Base-by-base conservation (phyloP, 2,888 invertebrate genomes). In the Pseudeuparius sepicola region DNA sequence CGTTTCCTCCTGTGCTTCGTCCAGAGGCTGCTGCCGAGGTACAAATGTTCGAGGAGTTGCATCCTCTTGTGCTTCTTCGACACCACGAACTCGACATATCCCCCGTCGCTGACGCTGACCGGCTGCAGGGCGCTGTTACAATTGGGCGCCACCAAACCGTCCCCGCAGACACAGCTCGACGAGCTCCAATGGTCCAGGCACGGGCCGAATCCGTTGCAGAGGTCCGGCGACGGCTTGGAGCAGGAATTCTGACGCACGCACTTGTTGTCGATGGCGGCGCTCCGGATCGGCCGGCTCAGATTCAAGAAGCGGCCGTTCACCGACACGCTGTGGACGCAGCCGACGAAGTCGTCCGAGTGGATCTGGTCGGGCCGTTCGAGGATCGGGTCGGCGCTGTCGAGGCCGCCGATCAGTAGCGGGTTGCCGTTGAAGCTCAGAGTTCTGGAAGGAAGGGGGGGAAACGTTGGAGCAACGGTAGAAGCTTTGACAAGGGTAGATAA, bases 341-440 rank as follows among this genome's bases (percentile, higher is more conserved):
- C 96, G 10, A 93, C 80, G 40, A 96, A 78, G 57, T 94, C 93
- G 55, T 93, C 92, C 0, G 90, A 81, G 51, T 82, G 82, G 23
- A 94, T 76, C 63, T 93, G 92, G 0, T 88, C 89, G 0, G 87
- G 87, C 26, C 90, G 73, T 57, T 90, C 88, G 14, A 92, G 62
- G 1, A 92, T 78, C 9, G 89, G 85, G 61, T 88, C 87, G 1
- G 90, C 85, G 45, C 78, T 78, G 27, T 75, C 68, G 18, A 94
- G 65, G 4, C 94, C 94, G 13, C 93, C 93, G 44, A 94, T 71
- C 27, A 84, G 70, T 37, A 94, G 63, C 0, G 82, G 84, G 52
- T 89, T 84, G 48, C 85, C 86, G 65, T 90, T 88, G 63, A 92
- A 92, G 57, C 89, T 90, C 27, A 92, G 64, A 0, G 89, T 88